These are phyloP conservation scores for Rhabdornis inornatus DNA, from an alignment of 2,113 vertebrate species.

Conservation along the genomic window DNA sequence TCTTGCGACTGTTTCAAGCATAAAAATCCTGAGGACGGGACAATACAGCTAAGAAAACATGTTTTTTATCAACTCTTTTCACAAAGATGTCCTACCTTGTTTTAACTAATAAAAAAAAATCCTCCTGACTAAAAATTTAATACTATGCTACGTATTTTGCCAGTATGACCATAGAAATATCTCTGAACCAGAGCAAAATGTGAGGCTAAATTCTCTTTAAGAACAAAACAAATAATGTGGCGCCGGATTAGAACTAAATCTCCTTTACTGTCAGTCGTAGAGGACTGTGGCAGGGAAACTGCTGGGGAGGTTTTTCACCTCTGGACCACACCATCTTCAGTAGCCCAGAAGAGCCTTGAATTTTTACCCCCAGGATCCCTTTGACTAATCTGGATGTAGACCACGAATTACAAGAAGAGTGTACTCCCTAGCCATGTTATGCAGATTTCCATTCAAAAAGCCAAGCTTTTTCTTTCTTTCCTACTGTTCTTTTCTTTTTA, in stretches of 20 bases:
- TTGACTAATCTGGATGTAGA: background rate
- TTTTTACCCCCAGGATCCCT: background rate
- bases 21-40: constrained; percentile 32
- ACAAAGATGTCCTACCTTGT: background rate
- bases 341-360: background rate
- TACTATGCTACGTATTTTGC: background rate
- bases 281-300: background rate
- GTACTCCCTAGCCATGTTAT: fast-evolving
- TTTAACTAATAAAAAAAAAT: background rate
- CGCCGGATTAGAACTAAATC: background rate
- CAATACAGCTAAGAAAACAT: constrained; percentile 4
- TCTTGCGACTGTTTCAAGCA: constrained; percentile 61
- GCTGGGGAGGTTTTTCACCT: background rate
- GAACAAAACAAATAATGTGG: background rate
- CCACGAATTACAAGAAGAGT: background rate
- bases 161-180: background rate
- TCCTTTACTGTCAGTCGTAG: background rate
- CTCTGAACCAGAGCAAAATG: background rate
- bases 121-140: background rate
- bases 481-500: background rate
- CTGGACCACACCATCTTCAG: background rate
- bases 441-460: background rate
- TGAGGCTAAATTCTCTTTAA: background rate
- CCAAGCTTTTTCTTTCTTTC: background rate
- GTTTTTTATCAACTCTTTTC: background rate